Evolutionary conservation across 2,797 vertebrate species (phyloP).

Genomic region (Lithobates sylvaticus): DNA sequence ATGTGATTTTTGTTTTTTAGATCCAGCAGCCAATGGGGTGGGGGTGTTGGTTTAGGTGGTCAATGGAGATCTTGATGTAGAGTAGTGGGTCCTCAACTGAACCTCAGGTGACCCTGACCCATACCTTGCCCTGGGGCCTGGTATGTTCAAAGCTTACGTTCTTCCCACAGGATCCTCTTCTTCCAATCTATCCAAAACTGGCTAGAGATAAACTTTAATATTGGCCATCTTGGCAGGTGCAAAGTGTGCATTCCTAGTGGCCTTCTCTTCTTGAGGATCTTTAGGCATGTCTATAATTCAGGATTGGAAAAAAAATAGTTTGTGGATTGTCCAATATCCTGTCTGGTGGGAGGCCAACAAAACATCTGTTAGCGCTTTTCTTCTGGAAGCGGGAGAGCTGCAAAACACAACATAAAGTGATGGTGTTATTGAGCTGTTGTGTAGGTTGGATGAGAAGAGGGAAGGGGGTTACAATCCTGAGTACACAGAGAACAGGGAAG

Average conservation of each 20-base stretch:
- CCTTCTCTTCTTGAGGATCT: neutral
- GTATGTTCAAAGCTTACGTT: too few relatives aligned
- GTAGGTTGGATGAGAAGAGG: neutral
- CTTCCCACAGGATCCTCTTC: neutral
- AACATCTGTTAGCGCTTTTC: conserved; percentile 38
- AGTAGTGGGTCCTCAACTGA: too few relatives aligned
- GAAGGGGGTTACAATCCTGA: too few relatives aligned
- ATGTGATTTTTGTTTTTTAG: too few relatives aligned
- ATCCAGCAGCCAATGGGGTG: neutral
- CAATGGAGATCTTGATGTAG: too few relatives aligned
- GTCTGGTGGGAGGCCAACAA: neutral
- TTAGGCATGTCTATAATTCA: neutral
- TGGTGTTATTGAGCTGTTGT: neutral
- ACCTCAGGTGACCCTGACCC: too few relatives aligned
- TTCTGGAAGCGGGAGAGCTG: neutral
- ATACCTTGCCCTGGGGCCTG: too few relatives aligned
- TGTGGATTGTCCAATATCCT: conserved; percentile 48
- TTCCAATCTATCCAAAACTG: neutral
- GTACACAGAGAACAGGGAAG: too few relatives aligned
- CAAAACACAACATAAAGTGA: neutral
- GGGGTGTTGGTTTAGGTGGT: neutral
- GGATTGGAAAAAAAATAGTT: neutral
- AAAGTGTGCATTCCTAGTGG: neutral
- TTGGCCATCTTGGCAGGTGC: neutral
- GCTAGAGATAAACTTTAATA: too few relatives aligned